Evolutionary conservation across 2,888 invertebrate genomes (phyloP).

Genomic region (Allacma fusca): DNA sequence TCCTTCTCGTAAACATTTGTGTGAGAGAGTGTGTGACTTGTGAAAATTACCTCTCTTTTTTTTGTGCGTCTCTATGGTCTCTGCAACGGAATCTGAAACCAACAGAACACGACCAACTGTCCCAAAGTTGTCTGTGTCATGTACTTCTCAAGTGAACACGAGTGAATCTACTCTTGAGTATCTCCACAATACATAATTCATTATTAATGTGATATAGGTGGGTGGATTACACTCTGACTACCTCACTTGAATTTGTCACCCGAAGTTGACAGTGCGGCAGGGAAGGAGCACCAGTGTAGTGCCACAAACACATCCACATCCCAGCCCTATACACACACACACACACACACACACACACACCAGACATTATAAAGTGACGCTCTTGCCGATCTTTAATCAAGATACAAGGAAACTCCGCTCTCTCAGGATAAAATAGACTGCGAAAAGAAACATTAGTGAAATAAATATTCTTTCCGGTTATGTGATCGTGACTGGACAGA

Average conservation of each 20-base stretch:
- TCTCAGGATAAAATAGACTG: background rate
- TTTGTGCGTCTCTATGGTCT: background rate
- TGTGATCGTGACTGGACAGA: conserved; percentile 36
- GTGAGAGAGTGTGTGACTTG: conserved; percentile 23
- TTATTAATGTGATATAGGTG: background rate
- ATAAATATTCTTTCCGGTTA: conserved; percentile 4
- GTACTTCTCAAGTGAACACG: too few species aligned
- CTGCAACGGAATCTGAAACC: background rate
- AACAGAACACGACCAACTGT: background rate
- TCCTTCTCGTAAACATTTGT: background rate
- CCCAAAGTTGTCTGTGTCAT: too few species aligned
- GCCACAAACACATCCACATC: too few species aligned
- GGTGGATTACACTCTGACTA: background rate
- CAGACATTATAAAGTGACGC: too few species aligned
- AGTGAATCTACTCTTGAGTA: background rate
- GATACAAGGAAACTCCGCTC: too few species aligned
- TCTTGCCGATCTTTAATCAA: too few species aligned
- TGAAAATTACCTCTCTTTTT: conserved; percentile 13
- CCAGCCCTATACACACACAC: too few species aligned
- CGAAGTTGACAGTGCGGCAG: background rate
- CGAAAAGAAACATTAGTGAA: background rate
- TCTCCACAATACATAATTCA: background rate
- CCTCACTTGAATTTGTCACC: conserved; percentile 19
- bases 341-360: too few species aligned
- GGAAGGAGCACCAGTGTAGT: too few species aligned